A percentile compares a stretch with the other conserved stretches of the same genome.
Conservation (phyloP, 2,113 vertebrate genomes). For the Gnathonemus longibarbis region DNA sequence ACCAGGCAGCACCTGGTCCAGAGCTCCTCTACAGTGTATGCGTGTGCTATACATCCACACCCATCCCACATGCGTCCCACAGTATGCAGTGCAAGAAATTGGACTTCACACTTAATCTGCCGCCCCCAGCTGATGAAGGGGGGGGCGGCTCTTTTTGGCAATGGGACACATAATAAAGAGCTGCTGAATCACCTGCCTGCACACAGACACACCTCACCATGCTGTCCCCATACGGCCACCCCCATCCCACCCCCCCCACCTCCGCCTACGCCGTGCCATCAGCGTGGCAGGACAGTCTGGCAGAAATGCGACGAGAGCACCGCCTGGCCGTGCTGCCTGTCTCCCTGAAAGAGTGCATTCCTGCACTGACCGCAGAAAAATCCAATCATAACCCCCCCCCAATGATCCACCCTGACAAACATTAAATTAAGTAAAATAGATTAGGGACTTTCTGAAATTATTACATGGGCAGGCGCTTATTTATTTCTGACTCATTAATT, state of each 20-base stretch:
- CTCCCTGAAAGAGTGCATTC: not conserved
- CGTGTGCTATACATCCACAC: not conserved
- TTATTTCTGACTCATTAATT: not conserved
- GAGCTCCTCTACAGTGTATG: not conserved
- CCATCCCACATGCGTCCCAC: too few relatives aligned
- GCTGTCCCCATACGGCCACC: not conserved
- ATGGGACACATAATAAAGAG: slow-evolving; percentile 24
- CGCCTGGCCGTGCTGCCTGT: not conserved
- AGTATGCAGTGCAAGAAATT: not conserved
- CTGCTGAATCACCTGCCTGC: slow-evolving; percentile 46
- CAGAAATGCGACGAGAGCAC: not conserved
- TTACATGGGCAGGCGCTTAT: not conserved
- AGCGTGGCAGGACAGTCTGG: not conserved
- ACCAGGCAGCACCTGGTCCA: not conserved
- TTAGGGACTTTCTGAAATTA: not conserved
- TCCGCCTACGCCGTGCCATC: not conserved
- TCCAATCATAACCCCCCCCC: not conserved
- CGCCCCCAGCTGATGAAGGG: slow-evolving; percentile 20
- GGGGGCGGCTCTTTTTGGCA: slow-evolving; percentile 8
- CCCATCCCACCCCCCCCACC: not conserved
- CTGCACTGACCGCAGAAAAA: not conserved
- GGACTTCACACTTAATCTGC: slow-evolving; percentile 19
- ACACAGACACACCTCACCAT: slow-evolving; percentile 38
- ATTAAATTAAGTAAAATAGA: slow-evolving; percentile 11
- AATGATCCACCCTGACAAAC: not conserved